Conservation (phyloP, 2,113 vertebrate species). For the Engystomops pustulosus region DNA sequence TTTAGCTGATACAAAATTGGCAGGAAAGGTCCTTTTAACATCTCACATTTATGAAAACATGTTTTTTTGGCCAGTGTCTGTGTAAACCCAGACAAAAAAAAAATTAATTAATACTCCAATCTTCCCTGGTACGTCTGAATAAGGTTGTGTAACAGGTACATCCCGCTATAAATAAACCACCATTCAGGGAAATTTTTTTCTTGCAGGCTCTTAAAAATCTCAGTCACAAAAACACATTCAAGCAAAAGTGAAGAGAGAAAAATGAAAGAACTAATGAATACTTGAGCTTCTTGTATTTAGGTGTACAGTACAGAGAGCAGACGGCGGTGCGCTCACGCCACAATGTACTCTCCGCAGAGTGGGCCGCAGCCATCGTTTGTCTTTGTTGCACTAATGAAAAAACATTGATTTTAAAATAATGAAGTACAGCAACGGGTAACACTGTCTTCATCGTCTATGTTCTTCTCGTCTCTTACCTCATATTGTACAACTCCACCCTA, state of each 20-base stretch:
- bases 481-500: not conserved
- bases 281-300: conserved; percentile 12
- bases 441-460: conserved; percentile 14
- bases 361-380: not conserved
- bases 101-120: not conserved
- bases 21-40: too few relatives aligned
- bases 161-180: not conserved
- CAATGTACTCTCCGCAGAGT: conserved; percentile 20
- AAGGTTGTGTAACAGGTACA: not conserved
- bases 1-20: too few relatives aligned
- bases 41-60: not conserved
- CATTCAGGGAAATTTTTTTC: not conserved
- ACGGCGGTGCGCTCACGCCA: not conserved
- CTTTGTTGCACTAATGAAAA: conserved; percentile 48
- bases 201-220: conserved; percentile 1
- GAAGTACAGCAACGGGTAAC: conserved; percentile 21
- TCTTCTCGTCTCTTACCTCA: not conserved
- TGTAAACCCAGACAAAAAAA: not conserved
- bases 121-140: too few relatives aligned
- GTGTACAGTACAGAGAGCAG: not conserved
- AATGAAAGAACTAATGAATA: conserved; percentile 15
- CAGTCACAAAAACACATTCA: not conserved
- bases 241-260: conserved; percentile 1
- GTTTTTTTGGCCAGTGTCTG: not conserved
- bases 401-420: conserved; percentile 48